Evolutionary conservation across 2,888 invertebrate genomes (phyloP), one percentile per base, ranked within the genome.

Genomic region (Cantharis rufa): DNA sequence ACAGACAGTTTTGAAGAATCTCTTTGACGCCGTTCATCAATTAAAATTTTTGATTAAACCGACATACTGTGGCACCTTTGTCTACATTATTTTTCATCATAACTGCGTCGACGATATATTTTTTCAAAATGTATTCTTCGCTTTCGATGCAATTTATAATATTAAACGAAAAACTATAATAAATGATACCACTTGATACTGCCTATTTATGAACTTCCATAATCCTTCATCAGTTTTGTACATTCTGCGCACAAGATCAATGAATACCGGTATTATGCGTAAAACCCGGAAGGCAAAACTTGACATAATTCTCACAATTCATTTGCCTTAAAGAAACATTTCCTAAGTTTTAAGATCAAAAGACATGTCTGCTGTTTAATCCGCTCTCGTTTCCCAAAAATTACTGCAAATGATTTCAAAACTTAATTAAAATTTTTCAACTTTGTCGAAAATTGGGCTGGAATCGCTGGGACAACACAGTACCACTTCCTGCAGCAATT

Each of bases 1-100:
- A 72, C 75, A 75, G 70, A 69, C 63, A 72, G 74, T 77, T 75
- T 75, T 63, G 72, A 77, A 72, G 77, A 77, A 77, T 77, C 75
- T 71, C 69, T 77, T 77, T 75, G 74, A 77, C 77, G 69, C 28
- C 69, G 74, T 69, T 63, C 71, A 70, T 75, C 77, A 71, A 74
- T 77, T 77, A 77, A 74, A 74, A 75, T 75, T 75, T 70, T 77
- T 73, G 74, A 77, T 74, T 74, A 68, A 73, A 63, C 27, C 66
- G 61, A 76, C 69, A 70, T 70, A 70, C 21, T 62, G 74, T 28
- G 7, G 62, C n/a, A 66, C 64, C 24, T 66, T 66, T 66, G 24
- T 66, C 64, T 66, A 21, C n/a, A 66, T 4, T 18, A 21, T 48
- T 48, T 48, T 48, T 7, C 48, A 48, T n/a, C 13, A 48, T 48